A percentile compares a stretch with the other conserved stretches of the same genome.
Evolutionary conservation across 2,888 invertebrate species (phyloP).

Genomic region (Trimorus sp.): DNA sequence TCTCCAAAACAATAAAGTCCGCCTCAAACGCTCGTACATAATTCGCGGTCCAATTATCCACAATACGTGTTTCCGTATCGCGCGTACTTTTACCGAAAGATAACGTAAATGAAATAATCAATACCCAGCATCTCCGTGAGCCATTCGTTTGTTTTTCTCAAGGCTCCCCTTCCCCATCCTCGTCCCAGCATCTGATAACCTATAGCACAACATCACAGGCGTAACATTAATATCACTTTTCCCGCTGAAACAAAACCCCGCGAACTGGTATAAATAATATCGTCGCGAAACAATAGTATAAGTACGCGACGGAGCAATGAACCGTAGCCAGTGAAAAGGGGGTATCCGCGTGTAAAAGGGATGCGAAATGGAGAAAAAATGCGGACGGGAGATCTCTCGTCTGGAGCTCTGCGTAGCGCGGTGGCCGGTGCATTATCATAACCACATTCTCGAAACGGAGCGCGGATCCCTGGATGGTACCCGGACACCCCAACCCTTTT

Average conservation of each 20-base stretch:
- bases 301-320: slow-evolving; percentile 62
- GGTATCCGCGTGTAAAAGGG: slow-evolving; percentile 63
- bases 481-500: slow-evolving; percentile 72
- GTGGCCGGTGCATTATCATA: slow-evolving; percentile 81
- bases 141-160: not conserved
- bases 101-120: not conserved
- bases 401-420: slow-evolving; percentile 78
- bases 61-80: too few species aligned
- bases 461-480: slow-evolving; percentile 71
- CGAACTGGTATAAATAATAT: slow-evolving; percentile 47
- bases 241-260: slow-evolving; percentile 37
- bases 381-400: slow-evolving; percentile 65
- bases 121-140: not conserved
- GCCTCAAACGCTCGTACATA: too few species aligned
- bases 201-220: slow-evolving; percentile 19
- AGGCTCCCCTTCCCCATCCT: not conserved
- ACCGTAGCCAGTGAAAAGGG: slow-evolving; percentile 57
- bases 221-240: slow-evolving; percentile 48
- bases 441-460: slow-evolving; percentile 79
- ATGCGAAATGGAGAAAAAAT: slow-evolving; percentile 63
- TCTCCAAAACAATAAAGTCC: too few species aligned
- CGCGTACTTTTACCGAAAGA: too few species aligned
- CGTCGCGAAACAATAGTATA: slow-evolving; percentile 53
- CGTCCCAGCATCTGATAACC: slow-evolving; percentile 28
- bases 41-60: too few species aligned